phyloP scores from a whole-genome alignment of 2,797 vertebrate species.

The Hybognathus amarus region DNA sequence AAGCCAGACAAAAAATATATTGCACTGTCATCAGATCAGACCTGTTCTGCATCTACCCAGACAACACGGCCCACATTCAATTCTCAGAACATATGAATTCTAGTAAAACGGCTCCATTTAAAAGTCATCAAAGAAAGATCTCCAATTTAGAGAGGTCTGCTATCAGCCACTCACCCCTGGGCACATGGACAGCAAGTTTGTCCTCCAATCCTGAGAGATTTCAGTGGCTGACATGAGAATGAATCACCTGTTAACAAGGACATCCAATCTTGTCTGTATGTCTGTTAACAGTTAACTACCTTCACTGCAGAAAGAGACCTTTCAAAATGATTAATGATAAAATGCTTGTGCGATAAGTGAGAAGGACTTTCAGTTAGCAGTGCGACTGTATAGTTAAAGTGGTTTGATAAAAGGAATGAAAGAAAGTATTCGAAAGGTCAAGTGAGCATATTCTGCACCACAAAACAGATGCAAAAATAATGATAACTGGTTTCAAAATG shows the following conservation, averaged over 20 bases:
- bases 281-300: slow-evolving; percentile 21
- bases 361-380: neutral
- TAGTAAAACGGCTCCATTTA: slow-evolving; percentile 37
- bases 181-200: slow-evolving; percentile 41
- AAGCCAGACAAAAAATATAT: neutral
- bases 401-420: neutral
- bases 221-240: slow-evolving; percentile 10
- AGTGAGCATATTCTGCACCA: neutral
- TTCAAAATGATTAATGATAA: neutral
- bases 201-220: slow-evolving; percentile 32
- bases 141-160: slow-evolving; percentile 24
- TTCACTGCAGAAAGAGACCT: slow-evolving; percentile 23
- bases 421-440: neutral
- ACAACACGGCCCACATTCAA: slow-evolving; percentile 12
- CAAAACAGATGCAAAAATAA: neutral
- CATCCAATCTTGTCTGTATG: slow-evolving; percentile 5
- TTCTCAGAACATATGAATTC: neutral
- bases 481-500: neutral
- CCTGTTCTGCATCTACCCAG: slow-evolving; percentile 7
- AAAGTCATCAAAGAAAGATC: slow-evolving; percentile 48
- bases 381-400: neutral
- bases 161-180: slow-evolving; percentile 35
- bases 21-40: neutral
- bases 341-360: neutral
- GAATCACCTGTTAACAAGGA: slow-evolving; percentile 49